Percentiles rank a stretch among this genome's conserved stretches.
These are phyloP conservation scores for Microplitis deprimator DNA, from an alignment of 2,888 invertebrate genomes.

Conservation along the genomic window DNA sequence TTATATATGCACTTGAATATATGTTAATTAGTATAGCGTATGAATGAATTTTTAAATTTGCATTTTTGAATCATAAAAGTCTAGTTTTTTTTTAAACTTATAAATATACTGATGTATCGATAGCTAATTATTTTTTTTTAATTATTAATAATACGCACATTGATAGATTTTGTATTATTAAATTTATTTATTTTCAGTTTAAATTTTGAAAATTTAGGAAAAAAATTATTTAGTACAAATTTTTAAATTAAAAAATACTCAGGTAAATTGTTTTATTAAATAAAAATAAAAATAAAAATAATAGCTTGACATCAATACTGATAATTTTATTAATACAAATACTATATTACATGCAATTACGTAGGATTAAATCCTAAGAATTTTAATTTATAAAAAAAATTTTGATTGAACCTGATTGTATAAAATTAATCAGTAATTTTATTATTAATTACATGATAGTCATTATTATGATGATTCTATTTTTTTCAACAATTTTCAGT, in stretches of 20 bases:
- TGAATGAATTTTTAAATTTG: slow-evolving; percentile 41
- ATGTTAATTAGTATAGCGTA: slow-evolving; percentile 45
- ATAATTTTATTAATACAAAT: slow-evolving; percentile 65
- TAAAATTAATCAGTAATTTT: slow-evolving; percentile 20
- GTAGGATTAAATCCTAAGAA: slow-evolving; percentile 20
- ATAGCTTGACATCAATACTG: slow-evolving; percentile 59
- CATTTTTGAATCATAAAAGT: neutral
- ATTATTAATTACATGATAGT: neutral
- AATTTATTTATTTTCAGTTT: no score
- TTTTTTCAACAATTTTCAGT: neutral
- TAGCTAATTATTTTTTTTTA: neutral
- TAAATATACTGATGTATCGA: neutral
- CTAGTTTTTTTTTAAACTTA: neutral
- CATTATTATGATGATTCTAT: neutral
- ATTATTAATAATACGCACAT: neutral
- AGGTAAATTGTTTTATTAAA: neutral
- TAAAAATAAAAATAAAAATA: slow-evolving; percentile 17
- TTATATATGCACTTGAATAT: slow-evolving; percentile 53
- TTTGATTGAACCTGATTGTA: slow-evolving; percentile 20
- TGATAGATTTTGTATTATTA: no score
- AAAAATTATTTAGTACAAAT: slow-evolving; percentile 1
- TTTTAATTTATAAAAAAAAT: slow-evolving; percentile 1
- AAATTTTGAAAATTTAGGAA: neutral
- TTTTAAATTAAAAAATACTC: neutral
- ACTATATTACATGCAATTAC: slow-evolving; percentile 52